Base-by-base conservation (phyloP, 2,888 invertebrate genomes). In the Andrena minutula region DNA sequence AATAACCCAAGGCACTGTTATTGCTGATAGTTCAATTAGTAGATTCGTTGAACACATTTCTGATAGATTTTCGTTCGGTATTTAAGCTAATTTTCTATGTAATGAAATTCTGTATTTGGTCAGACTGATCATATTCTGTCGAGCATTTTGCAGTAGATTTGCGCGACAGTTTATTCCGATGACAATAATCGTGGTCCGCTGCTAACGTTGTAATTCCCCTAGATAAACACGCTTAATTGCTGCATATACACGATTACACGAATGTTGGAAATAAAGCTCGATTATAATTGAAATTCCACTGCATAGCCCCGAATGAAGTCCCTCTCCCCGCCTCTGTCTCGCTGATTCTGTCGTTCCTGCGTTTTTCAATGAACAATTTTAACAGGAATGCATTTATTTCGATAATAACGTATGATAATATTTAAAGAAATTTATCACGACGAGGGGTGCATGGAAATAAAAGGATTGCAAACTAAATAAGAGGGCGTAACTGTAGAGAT, bases 221-320 rank as follows among this genome's bases (percentile, higher is more conserved):
- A n/a, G 20, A 58, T 68, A 77, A 41, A 58, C 16, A 28, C 23
- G 32, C n/a, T 71, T 49, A 20, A 60, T 72, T n/a, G 41, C 20
- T 68, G 35, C 49, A 41, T 47, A 56, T 35, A 70, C 23, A 30
- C 16, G 41, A 68, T 75, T 76, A 76, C 53, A 76, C 64, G 49
- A 75, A 80, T 68, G 53, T 65, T 60, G 71, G 58, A 51, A 20
- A 47, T 49, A 35, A 58, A 72, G 47, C 68, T 71, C 35, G 63
- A 65, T 30, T 26, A 64, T 69, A 61, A 60, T 72, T 35, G 73
- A 75, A 75, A 51, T 51, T 49, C 23, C 32, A 23, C 69, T 71
- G 60, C 26, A 26, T 28, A 20, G 20, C 5, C 3, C 10, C 35
- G 20, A 41, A 72, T 3, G 4, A 12, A 12, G 30, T n/a, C 6